phyloP scores from a whole-genome alignment of 2,113 vertebrate genomes.

The Phalacrocorax brasilianus region DNA sequence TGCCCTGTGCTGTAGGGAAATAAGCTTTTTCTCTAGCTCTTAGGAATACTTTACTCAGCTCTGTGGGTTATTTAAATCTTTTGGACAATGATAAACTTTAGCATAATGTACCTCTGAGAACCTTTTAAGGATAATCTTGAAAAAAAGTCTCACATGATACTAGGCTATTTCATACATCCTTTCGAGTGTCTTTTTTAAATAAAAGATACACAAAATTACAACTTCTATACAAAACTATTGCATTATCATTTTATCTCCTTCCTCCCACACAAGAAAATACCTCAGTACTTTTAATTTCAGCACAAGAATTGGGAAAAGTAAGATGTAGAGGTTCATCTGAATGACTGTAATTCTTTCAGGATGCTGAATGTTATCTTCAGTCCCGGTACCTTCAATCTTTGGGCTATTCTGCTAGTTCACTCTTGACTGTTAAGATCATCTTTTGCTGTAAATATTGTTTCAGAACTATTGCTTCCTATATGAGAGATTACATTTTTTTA shows the following conservation, averaged over 20 bases:
- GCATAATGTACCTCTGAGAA: neutral
- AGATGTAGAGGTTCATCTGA: neutral
- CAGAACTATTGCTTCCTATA: neutral
- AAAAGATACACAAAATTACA: neutral
- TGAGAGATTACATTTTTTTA: neutral
- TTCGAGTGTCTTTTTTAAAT: neutral
- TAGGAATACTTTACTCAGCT: neutral
- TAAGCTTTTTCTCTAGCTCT: neutral
- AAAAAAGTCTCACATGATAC: neutral
- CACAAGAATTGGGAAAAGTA: neutral
- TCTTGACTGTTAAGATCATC: neutral
- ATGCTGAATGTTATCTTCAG: neutral
- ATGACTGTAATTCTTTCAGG: neutral
- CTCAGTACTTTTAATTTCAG: neutral
- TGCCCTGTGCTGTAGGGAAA: neutral
- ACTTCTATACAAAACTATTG: neutral
- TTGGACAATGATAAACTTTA: neutral
- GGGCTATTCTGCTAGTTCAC: neutral
- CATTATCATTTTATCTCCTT: neutral
- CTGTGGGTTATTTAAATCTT: neutral
- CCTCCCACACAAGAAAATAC: neutral
- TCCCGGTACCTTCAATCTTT: neutral
- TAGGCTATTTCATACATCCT: neutral
- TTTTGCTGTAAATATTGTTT: neutral
- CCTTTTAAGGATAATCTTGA: neutral